Evolutionary conservation across 2,113 vertebrate genomes (phyloP).

Genomic region (Aspiorhynchus laticeps): DNA sequence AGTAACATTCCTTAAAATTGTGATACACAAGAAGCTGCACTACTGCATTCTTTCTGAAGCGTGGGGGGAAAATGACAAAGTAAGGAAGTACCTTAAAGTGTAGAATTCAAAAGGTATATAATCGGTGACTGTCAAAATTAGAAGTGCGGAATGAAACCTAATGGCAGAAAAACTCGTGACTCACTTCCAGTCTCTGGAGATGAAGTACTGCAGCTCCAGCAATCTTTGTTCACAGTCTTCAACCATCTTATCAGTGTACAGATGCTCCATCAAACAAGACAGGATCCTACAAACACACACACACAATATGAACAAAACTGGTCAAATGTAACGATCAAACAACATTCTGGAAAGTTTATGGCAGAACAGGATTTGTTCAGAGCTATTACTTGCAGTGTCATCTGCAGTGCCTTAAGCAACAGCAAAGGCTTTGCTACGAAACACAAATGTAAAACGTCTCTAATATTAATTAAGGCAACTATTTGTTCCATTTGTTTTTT

Average conservation of each 20-base stretch:
- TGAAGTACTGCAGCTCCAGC: constrained; percentile 97
- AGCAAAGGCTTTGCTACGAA: not conserved
- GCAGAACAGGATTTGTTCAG: not conserved
- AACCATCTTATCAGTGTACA: constrained; percentile 93
- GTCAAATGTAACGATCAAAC: not conserved
- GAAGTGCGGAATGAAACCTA: not conserved
- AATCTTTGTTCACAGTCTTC: constrained; percentile 92
- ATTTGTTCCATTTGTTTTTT: too few species aligned
- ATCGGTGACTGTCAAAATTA: not conserved
- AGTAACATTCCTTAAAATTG: not conserved
- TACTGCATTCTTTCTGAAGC: not conserved
- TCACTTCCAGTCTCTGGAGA: constrained; percentile 91
- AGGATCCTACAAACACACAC: constrained; percentile 78
- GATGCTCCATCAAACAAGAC: constrained; percentile 90
- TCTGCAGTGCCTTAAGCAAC: not conserved
- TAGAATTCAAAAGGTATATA: not conserved
- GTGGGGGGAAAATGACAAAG: not conserved
- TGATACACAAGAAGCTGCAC: not conserved
- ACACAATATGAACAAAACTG: not conserved
- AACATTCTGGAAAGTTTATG: not conserved
- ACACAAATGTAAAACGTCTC: not conserved
- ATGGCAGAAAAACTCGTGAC: constrained; percentile 51
- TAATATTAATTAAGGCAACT: not conserved
- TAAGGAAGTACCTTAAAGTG: not conserved
- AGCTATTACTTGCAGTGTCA: too few species aligned